A percentile compares a stretch with the other conserved stretches of the same genome.
phyloP scores from a whole-genome alignment of 2,888 invertebrate species.

The Euproctis similis region DNA sequence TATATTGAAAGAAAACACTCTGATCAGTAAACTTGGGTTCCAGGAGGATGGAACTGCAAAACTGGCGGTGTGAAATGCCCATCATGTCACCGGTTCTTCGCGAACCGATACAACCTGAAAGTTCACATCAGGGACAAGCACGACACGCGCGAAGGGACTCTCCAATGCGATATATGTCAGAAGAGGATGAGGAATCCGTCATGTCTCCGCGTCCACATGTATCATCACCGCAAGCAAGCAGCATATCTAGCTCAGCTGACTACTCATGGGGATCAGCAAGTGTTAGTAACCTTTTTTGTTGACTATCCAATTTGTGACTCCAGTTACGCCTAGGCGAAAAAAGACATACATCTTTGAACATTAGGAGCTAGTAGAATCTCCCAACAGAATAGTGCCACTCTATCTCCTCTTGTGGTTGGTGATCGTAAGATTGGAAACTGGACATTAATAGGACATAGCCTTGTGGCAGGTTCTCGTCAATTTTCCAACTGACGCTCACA shows the following conservation, averaged over 20 bases:
- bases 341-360: no score
- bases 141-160: slow-evolving; percentile 78
- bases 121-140: slow-evolving; percentile 84
- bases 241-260: slow-evolving; percentile 60
- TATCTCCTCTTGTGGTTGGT: no score
- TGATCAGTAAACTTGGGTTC: background rate
- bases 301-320: no score
- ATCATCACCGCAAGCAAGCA: slow-evolving; percentile 79
- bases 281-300: no score
- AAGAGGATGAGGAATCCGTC: slow-evolving; percentile 80
- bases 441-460: no score
- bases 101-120: slow-evolving; percentile 81
- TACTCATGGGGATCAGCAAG: slow-evolving; percentile 47
- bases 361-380: no score
- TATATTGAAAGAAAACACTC: background rate
- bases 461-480: no score
- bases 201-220: slow-evolving; percentile 79
- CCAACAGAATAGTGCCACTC: no score
- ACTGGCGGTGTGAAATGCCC: slow-evolving; percentile 77
- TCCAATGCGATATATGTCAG: slow-evolving; percentile 82
- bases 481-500: no score
- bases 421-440: no score
- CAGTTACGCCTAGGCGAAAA: no score
- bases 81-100: slow-evolving; percentile 78
- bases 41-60: slow-evolving; percentile 63